Evolutionary conservation across 2,113 vertebrate species (phyloP).

Genomic region (Cyanoliseus patagonus): DNA sequence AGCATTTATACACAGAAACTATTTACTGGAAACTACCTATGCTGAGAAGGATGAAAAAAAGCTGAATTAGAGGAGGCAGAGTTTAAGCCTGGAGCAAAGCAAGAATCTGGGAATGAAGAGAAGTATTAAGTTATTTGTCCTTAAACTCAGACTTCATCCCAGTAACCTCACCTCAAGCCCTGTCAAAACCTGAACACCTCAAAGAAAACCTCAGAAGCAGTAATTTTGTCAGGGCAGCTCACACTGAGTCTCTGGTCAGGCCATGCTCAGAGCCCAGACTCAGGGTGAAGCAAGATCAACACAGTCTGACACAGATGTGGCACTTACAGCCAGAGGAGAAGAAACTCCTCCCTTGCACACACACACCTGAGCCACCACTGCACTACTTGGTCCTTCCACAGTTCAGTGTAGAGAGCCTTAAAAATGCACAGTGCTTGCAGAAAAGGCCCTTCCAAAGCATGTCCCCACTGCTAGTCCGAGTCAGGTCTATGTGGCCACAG

Average conservation of each 20-base stretch:
- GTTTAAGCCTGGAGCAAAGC: background rate
- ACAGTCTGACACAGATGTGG: background rate
- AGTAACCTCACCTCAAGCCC: background rate
- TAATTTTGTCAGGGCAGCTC: background rate
- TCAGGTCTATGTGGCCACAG: accelerated
- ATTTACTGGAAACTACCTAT: background rate
- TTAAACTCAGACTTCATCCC: background rate
- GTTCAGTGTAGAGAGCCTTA: background rate
- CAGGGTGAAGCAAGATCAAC: background rate
- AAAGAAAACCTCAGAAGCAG: background rate
- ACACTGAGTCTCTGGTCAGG: background rate
- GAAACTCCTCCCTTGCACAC: background rate
- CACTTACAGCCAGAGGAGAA: background rate
- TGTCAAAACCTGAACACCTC: background rate
- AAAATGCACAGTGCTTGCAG: background rate
- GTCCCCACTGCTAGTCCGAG: accelerated
- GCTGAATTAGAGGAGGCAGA: background rate
- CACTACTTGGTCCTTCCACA: background rate
- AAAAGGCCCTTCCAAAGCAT: background rate
- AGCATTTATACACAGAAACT: background rate
- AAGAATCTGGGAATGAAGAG: background rate
- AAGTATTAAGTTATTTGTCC: background rate
- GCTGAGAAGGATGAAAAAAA: background rate
- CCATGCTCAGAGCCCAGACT: background rate
- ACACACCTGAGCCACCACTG: background rate